A percentile compares a stretch with the other conserved stretches of the same genome.
phyloP scores from a whole-genome alignment of 2,113 vertebrate species.

The Odontophorus gujanensis region DNA sequence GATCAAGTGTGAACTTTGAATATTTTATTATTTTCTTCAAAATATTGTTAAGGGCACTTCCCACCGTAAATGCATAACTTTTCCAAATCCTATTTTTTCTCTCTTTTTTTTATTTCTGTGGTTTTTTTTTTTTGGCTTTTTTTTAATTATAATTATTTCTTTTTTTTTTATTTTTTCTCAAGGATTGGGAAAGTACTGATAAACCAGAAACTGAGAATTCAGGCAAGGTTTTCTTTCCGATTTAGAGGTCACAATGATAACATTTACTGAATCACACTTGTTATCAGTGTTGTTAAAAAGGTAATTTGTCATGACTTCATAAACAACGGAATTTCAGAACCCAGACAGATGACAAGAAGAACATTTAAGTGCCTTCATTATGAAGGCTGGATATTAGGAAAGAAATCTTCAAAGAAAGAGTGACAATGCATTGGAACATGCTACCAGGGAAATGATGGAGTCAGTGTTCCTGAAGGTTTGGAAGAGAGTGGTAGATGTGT shows the following conservation, averaged over 20 bases:
- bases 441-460: too few relatives aligned
- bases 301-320: neutral
- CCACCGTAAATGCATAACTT: neutral
- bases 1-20: neutral
- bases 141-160: too few relatives aligned
- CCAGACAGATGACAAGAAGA: neutral
- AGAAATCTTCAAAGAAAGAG: too few relatives aligned
- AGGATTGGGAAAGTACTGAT: neutral
- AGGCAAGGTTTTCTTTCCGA: accelerated
- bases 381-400: too few relatives aligned
- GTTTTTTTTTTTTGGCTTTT: too few relatives aligned
- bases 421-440: too few relatives aligned
- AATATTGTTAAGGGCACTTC: neutral
- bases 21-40: neutral
- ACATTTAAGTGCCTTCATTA: neutral
- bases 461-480: too few relatives aligned
- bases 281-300: neutral
- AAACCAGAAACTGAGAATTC: neutral
- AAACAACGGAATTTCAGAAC: neutral
- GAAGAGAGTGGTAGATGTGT: too few relatives aligned
- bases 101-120: too few relatives aligned
- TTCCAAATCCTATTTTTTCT: neutral
- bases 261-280: neutral
- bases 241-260: neutral
- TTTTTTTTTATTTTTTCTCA: neutral